phyloP scores from a whole-genome alignment of 2,113 vertebrate species.

The Leptodactylus fuscus region DNA sequence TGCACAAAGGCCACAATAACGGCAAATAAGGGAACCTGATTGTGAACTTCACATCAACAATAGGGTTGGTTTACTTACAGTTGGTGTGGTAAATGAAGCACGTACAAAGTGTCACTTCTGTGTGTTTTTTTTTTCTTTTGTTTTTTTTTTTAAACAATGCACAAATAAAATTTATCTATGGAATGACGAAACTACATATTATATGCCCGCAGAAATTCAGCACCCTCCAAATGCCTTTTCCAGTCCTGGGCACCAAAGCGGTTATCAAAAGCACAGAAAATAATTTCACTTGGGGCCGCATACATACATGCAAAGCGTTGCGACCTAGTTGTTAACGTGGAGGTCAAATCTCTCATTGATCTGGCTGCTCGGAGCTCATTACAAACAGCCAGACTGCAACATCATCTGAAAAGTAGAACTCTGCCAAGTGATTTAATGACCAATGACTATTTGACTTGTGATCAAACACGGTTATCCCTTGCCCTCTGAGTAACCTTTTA shows the following conservation, averaged over 20 bases:
- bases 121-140: too few species aligned
- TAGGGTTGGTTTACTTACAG: too few species aligned
- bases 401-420: slow-evolving; percentile 17
- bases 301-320: not conserved
- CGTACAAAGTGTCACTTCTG: too few species aligned
- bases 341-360: slow-evolving; percentile 23
- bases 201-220: not conserved
- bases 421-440: slow-evolving; percentile 25
- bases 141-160: too few species aligned
- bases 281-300: not conserved
- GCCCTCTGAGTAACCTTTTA: slow-evolving; percentile 22
- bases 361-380: slow-evolving; percentile 8
- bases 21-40: too few species aligned
- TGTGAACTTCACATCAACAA: too few species aligned
- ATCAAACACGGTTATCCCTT: slow-evolving; percentile 6
- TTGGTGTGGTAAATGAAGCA: too few species aligned
- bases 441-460: slow-evolving; percentile 14
- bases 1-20: too few species aligned
- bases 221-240: not conserved
- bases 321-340: not conserved
- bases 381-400: slow-evolving; percentile 20
- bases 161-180: too few species aligned
- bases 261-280: not conserved
- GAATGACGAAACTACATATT: too few species aligned
- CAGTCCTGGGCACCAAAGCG: not conserved